A percentile compares a stretch with the other conserved stretches of the same genome.
These are phyloP conservation scores for Megamerina dolium DNA, from an alignment of 2,888 invertebrate species.

Conservation along the genomic window DNA sequence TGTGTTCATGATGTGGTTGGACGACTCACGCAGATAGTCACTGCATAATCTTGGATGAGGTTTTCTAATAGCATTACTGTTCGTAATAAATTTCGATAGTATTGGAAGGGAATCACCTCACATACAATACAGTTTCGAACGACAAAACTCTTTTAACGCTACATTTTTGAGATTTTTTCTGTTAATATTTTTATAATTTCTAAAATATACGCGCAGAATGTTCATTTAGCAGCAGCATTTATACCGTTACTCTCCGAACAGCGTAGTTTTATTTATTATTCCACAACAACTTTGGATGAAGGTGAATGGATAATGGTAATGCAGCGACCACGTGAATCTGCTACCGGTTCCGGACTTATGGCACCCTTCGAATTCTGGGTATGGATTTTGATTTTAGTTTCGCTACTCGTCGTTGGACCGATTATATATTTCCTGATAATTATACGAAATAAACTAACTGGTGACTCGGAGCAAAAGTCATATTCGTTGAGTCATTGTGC, in stretches of 20 bases:
- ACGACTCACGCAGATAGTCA: too few species aligned
- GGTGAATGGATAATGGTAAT: slow-evolving; percentile 75
- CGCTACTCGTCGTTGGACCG: slow-evolving; percentile 70
- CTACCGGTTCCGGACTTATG: slow-evolving; percentile 73
- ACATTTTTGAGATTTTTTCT: too few species aligned
- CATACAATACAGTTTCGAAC: too few species aligned
- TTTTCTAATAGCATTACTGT: too few species aligned
- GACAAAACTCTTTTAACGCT: too few species aligned
- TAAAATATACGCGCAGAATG: slow-evolving; percentile 52
- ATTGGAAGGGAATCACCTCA: too few species aligned
- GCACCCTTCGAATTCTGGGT: slow-evolving; percentile 71
- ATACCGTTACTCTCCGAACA: slow-evolving; percentile 62
- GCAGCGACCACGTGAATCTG: slow-evolving; percentile 73
- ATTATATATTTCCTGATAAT: slow-evolving; percentile 67
- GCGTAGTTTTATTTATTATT: slow-evolving; percentile 55
- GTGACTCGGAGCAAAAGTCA: slow-evolving; percentile 53
- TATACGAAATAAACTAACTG: slow-evolving; percentile 58
- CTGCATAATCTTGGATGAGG: too few species aligned
- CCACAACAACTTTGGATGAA: slow-evolving; percentile 59
- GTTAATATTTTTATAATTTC: too few species aligned
- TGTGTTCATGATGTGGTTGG: too few species aligned
- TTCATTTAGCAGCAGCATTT: slow-evolving; percentile 74
- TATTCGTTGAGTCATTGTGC: slow-evolving; percentile 66
- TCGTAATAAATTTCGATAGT: too few species aligned
- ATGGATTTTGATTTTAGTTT: slow-evolving; percentile 69